Conservation (phyloP, 2,797 vertebrate genomes). For the Synanceia verrucosa region DNA sequence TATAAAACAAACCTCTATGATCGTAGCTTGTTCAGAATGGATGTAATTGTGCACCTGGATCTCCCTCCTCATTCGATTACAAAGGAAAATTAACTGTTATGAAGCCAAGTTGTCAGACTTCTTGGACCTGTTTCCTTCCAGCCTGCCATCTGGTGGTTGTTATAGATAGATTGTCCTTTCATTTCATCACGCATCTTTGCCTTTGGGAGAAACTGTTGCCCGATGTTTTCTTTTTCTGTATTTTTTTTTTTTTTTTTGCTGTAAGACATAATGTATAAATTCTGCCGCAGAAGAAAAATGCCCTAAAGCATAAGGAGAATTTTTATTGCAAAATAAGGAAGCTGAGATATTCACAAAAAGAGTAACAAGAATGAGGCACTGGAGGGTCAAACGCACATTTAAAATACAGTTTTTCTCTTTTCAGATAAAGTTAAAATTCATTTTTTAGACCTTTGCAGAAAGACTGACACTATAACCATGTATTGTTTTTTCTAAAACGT, state of each 20-base stretch:
- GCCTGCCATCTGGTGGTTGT: background rate
- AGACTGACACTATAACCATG: background rate
- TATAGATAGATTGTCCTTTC: background rate
- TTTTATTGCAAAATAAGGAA: constrained; percentile 10
- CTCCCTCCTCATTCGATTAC: background rate
- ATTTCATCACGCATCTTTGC: background rate
- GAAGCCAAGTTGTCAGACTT: background rate
- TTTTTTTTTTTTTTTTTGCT: background rate
- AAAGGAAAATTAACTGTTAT: background rate
- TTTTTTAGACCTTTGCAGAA: constrained; percentile 2
- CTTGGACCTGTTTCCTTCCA: background rate
- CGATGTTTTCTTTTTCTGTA: background rate
- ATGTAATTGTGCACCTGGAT: background rate
- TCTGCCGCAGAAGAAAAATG: background rate
- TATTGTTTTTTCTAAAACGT: background rate
- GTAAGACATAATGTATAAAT: background rate
- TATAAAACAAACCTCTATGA: constrained; percentile 8
- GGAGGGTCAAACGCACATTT: constrained; percentile 19
- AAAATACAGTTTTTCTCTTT: background rate
- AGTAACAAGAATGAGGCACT: constrained; percentile 33
- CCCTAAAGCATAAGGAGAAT: background rate
- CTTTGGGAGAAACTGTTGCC: background rate
- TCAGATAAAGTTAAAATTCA: background rate
- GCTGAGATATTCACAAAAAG: background rate
- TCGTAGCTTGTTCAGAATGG: background rate